phyloP scores from a whole-genome alignment of 2,797 vertebrate species.

The Ceryle rudis region DNA sequence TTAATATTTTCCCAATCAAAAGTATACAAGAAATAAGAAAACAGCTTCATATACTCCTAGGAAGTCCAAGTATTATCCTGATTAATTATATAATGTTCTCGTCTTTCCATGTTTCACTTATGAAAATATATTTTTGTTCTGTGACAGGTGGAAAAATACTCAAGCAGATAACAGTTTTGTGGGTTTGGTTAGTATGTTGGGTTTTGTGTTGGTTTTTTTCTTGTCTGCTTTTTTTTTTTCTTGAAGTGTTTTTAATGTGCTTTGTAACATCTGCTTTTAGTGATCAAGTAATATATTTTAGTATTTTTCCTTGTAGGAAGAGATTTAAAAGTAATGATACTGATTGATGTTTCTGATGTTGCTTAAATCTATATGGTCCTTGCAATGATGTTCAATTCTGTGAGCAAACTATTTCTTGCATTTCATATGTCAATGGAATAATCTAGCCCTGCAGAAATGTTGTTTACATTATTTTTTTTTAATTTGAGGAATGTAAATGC shows the following conservation, averaged over 20 bases:
- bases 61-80: not conserved
- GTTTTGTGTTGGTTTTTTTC: too few relatives aligned
- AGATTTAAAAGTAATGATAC: not conserved
- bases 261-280: not conserved
- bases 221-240: not conserved
- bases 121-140: not conserved
- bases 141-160: not conserved
- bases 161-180: not conserved
- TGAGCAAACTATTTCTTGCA: conserved; percentile 19
- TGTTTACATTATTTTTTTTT: not conserved
- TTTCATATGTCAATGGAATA: conserved; percentile 20
- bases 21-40: not conserved
- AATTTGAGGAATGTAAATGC: conserved; percentile 19
- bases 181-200: not conserved
- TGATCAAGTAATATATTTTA: not conserved
- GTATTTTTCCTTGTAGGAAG: not conserved
- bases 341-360: not conserved
- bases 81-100: not conserved
- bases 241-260: not conserved
- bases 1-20: not conserved
- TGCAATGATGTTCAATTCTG: not conserved
- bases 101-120: not conserved
- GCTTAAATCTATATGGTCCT: not conserved
- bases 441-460: conserved; percentile 9
- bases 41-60: not conserved